Evolutionary conservation across 2,113 vertebrate genomes (phyloP), one percentile per base, ranked within the genome.

Genomic region (Protobothrops mucrosquamatus): DNA sequence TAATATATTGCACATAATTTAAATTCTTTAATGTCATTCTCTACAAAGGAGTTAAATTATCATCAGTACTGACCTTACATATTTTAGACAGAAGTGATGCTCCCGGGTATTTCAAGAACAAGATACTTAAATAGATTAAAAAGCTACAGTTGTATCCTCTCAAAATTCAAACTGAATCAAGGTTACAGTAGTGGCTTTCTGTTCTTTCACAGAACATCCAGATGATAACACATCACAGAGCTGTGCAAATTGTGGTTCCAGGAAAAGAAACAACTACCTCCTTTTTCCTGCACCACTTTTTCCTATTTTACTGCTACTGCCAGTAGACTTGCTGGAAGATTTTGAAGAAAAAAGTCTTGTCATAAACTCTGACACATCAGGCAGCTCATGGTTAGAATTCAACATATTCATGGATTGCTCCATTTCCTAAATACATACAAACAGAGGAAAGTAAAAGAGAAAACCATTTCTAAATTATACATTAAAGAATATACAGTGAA

Each of bases 321-420:
- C 96, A n/a, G 96, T 96, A 92, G 99, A 98, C 95, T 99, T 99
- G 97, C 98, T 98, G 91, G 99, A 98, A 94, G 98, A 98, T 95
- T 99, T 99, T 96, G 99, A 99, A 91, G 99, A 99, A 97, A 99
- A 99, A 90, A 99, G 98, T 97, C 99, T 99, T 95, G 99, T 99
- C 99, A 99, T 99, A 95, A 99, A 99, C 96, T 99, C 99, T 4
- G 99, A 99, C 89, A 99, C 99, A 94, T 99, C 99, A 48, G 99
- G 99, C 59, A 99, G 98, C 94, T 99, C 99, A 0, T 99, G 99
- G 97, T 99, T 99, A 94, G 99, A 99, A 97, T 99, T 99, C 97
- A 99, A 96, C 99, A 99, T 99, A 96, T 99, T 99, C 99, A 99
- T 99, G 87, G 99, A 99, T 96, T 99, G 99, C 93, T 99, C 99